A percentile compares a stretch with the other conserved stretches of the same genome.
Evolutionary conservation across 92 coral and sea anemone genomes (phyloP).

Genomic region (Porites cylindrica): DNA sequence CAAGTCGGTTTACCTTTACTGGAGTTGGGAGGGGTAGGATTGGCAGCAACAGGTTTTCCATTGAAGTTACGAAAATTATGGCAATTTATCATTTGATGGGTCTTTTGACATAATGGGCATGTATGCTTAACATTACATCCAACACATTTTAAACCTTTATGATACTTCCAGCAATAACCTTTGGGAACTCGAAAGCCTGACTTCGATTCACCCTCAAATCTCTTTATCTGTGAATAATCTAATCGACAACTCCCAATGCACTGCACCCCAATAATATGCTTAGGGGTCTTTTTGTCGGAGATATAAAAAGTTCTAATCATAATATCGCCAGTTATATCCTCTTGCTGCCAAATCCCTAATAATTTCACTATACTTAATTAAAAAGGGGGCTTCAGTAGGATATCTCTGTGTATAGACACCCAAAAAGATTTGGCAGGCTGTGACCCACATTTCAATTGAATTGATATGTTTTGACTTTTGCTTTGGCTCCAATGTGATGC

Average conservation of each 20-base stretch:
- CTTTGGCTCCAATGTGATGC: constrained; percentile 35
- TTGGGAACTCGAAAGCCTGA: constrained; percentile 16
- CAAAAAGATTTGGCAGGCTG: constrained; percentile 36
- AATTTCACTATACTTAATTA: constrained; percentile 43
- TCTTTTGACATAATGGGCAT: constrained; percentile 5
- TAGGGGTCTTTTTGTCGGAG: constrained; percentile 7
- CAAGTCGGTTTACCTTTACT: constrained; percentile 33
- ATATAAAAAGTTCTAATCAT: constrained; percentile 30
- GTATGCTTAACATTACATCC: constrained; percentile 39
- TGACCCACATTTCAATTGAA: constrained; percentile 30
- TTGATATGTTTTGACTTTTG: constrained; percentile 16
- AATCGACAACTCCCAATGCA: constrained; percentile 39
- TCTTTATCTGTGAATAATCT: neutral
- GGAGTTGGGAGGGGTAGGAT: constrained; percentile 31
- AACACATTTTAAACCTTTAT: constrained; percentile 21
- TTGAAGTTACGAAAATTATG: neutral
- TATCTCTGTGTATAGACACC: constrained; percentile 34
- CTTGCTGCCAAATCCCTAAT: constrained; percentile 46
- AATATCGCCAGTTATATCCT: constrained; percentile 22
- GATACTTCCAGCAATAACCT: constrained; percentile 35
- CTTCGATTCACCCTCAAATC: neutral
- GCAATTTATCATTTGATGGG: neutral
- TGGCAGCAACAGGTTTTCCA: constrained; percentile 15
- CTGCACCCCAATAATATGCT: constrained; percentile 9
- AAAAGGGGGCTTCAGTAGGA: constrained; percentile 29